Conservation (phyloP, 2,797 vertebrate genomes). For the Typhlichthys eigenmanni region DNA sequence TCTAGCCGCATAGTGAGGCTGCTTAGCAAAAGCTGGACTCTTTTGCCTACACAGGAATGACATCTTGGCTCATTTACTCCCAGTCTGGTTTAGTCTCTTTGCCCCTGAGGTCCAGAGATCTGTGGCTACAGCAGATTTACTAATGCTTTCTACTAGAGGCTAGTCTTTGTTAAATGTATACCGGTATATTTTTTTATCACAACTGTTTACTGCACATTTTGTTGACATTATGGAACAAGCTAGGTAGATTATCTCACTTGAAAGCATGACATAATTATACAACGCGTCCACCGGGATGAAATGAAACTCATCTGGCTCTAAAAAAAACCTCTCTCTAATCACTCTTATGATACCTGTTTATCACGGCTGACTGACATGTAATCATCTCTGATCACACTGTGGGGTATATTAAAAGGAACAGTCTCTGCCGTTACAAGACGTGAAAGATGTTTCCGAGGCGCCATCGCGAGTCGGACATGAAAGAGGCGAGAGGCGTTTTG, state of each 20-base stretch:
- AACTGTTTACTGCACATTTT: no score
- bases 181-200: constrained; percentile 24
- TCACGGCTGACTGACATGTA: constrained; percentile 27
- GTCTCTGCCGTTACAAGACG: constrained; percentile 30
- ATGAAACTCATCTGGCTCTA: constrained; percentile 17
- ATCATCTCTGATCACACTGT: constrained; percentile 22
- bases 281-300: constrained; percentile 20
- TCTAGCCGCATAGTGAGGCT: constrained; percentile 52
- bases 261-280: constrained; percentile 19
- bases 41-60: constrained; percentile 44
- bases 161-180: constrained; percentile 47
- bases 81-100: constrained; percentile 19
- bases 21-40: constrained; percentile 58
- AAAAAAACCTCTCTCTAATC: neutral
- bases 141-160: constrained; percentile 49
- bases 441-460: constrained; percentile 28
- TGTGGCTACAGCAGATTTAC: constrained; percentile 52
- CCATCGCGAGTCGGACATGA: constrained; percentile 35
- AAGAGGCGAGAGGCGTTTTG: constrained; percentile 25
- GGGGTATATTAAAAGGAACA: constrained; percentile 26
- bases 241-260: constrained; percentile 12
- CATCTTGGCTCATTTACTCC: constrained; percentile 57
- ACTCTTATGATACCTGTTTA: constrained; percentile 5
- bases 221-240: constrained; percentile 24
- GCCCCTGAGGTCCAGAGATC: constrained; percentile 54